A percentile compares a stretch with the other conserved stretches of the same genome.
These are phyloP conservation scores for Carcina quercana DNA, from an alignment of 2,888 invertebrate genomes.

Conservation along the genomic window DNA sequence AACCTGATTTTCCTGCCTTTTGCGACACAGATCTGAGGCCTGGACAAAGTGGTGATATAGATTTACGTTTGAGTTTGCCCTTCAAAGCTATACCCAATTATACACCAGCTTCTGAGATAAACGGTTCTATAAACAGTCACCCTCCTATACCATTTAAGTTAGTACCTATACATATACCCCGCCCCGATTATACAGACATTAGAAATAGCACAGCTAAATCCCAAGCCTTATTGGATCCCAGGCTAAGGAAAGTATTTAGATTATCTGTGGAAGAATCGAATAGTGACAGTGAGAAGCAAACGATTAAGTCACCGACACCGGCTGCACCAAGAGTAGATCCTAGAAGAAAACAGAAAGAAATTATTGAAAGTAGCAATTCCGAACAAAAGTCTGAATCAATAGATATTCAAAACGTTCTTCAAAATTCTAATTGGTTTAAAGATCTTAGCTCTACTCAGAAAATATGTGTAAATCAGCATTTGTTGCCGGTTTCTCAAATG, in stretches of 20 bases:
- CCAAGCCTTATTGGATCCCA: slow-evolving; percentile 83
- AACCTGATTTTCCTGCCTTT: slow-evolving; percentile 70
- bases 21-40: slow-evolving; percentile 80
- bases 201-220: slow-evolving; percentile 81
- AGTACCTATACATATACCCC: slow-evolving; percentile 76
- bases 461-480: slow-evolving; percentile 80
- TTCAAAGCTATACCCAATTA: slow-evolving; percentile 89
- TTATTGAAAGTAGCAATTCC: slow-evolving; percentile 29
- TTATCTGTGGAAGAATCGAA: slow-evolving; percentile 77
- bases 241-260: slow-evolving; percentile 83
- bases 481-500: slow-evolving; percentile 76
- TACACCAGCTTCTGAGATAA: slow-evolving; percentile 89
- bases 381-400: slow-evolving; percentile 51
- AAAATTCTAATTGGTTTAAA: slow-evolving; percentile 81
- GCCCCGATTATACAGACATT: slow-evolving; percentile 84
- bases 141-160: slow-evolving; percentile 82
- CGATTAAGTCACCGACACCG: slow-evolving; percentile 34
- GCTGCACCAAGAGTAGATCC: slow-evolving; percentile 62
- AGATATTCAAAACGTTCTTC: slow-evolving; percentile 77
- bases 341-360: slow-evolving; percentile 60
- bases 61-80: slow-evolving; percentile 82
- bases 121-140: slow-evolving; percentile 86
- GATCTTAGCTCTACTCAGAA: slow-evolving; percentile 82
- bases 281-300: slow-evolving; percentile 72
- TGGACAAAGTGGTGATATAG: slow-evolving; percentile 78